Evolutionary conservation across 2,113 vertebrate genomes (phyloP), one percentile per base, ranked within the genome.

Genomic region (Solenodon paradoxus): DNA sequence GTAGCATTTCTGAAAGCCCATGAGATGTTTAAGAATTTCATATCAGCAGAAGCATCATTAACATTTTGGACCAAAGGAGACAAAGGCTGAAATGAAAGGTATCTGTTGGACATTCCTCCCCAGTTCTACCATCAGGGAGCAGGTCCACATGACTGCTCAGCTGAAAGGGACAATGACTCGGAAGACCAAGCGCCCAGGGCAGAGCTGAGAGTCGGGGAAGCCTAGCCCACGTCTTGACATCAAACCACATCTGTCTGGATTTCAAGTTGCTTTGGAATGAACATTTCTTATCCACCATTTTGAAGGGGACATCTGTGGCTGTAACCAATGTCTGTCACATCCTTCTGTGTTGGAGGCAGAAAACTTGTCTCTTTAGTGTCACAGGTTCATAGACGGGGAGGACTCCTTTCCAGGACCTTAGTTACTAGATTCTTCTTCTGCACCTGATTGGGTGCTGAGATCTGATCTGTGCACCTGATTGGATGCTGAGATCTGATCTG

Each of bases 1-100:
- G 1, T 7, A 11, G 11, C n/a, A 7, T 11, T 16, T 26, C 7
- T 4, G 38, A 40, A 16, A 28, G 0, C 45, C 59, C 3, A 1
- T 1, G 0, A 10, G 3, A 0, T 17, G 42, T 30, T 61, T 22
- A 40, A 81, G 80, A 24, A 57, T 28, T 30, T 53, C 35, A 9
- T 7, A 26, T 11, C 12, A 40, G 53, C 8, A 24, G 9, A 80
- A 81, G 35, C 68, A 75, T 28, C 68, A 75, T 28, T 4, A n/a
- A 40, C 3, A 22, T 10, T 30, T 28, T 38, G 16, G 5, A 61
- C 61, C 47, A 35, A 59, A 75, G n/a, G 7, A 5, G 38, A 24
- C 19, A 22, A 24, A 66, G 7, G 32, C 17, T 11, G 28, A 72
- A 51, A 61, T 32, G 3, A 24, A 38, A 78, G 22, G 6, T 32